Evolutionary conservation across 2,113 vertebrate genomes (phyloP).

Genomic region (Notothenia coriiceps): DNA sequence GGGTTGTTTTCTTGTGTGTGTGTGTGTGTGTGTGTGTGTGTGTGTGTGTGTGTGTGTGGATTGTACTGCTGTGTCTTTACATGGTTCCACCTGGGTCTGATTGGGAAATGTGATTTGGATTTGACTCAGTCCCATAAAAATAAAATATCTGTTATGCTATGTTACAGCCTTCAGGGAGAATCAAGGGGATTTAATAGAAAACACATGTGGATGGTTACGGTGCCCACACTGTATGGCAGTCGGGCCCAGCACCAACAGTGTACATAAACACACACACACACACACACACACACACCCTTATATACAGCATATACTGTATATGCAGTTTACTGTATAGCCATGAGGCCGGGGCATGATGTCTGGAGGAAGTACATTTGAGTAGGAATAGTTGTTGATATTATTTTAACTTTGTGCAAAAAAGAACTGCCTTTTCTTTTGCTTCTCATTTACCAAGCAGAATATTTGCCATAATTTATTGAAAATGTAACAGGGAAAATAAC

Average conservation of each 20-base stretch:
- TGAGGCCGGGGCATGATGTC: conserved; percentile 16
- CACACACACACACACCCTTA: not conserved
- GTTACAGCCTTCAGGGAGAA: conserved; percentile 55
- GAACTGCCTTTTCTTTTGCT: conserved; percentile 31
- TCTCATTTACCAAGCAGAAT: conserved; percentile 11
- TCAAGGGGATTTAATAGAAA: conserved; percentile 69
- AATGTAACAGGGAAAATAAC: not conserved
- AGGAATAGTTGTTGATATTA: conserved; percentile 17
- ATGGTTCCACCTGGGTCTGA: conserved; percentile 70
- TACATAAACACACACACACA: conserved; percentile 17
- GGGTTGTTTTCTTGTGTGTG: conserved; percentile 39
- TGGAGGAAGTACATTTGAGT: conserved; percentile 13
- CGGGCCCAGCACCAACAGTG: conserved; percentile 15
- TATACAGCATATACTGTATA: not conserved
- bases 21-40: not conserved
- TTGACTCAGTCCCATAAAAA: conserved; percentile 78
- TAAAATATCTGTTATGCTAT: conserved; percentile 68
- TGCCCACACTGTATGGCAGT: conserved; percentile 34
- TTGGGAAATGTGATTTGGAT: conserved; percentile 69
- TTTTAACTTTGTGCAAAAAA: not conserved
- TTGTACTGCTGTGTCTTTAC: conserved; percentile 68
- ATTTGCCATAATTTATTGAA: conserved; percentile 1
- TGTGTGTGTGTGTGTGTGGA: conserved; percentile 17
- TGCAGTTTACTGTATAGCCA: conserved; percentile 22
- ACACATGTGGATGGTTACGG: conserved; percentile 70